phyloP scores from a whole-genome alignment of 2,888 invertebrate genomes.

The Dicyrtoma fusca region DNA sequence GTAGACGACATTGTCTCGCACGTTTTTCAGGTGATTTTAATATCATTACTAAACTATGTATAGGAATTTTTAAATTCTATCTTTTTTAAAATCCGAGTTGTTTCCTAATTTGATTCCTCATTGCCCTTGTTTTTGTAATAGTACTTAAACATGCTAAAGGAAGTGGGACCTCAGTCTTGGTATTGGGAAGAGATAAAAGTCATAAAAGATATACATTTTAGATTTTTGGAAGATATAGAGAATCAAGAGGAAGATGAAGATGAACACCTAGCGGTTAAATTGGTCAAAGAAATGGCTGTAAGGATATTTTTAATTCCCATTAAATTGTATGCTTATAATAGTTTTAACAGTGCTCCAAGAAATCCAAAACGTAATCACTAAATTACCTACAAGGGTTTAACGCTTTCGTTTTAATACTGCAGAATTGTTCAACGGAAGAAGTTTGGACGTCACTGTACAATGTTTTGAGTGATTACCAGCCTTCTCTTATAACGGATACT shows the following conservation, averaged over 20 bases:
- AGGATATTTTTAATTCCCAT: no score
- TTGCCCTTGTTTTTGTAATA: slow-evolving; percentile 62
- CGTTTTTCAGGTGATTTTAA: slow-evolving; percentile 80
- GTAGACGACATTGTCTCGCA: slow-evolving; percentile 83
- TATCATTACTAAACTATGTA: no score
- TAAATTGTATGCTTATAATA: no score
- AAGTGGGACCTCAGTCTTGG: slow-evolving; percentile 78
- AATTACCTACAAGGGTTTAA: no score
- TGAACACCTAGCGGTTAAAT: slow-evolving; percentile 67
- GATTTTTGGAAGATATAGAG: slow-evolving; percentile 85
- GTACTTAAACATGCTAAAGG: slow-evolving; percentile 81
- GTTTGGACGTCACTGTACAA: slow-evolving; percentile 77
- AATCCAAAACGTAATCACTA: no score
- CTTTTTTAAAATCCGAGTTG: no score
- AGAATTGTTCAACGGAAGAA: slow-evolving; percentile 75
- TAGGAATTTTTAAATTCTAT: no score
- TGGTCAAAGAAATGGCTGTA: slow-evolving; percentile 71
- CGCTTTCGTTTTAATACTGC: no score
- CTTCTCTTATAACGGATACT: slow-evolving; percentile 76
- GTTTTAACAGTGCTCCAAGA: no score
- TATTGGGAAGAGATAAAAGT: slow-evolving; percentile 86
- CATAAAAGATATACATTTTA: slow-evolving; percentile 77
- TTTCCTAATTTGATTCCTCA: no score
- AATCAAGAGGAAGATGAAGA: no score
- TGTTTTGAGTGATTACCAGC: slow-evolving; percentile 80